Evolutionary conservation across 2,113 vertebrate genomes (phyloP), one percentile per base, ranked within the genome.

Genomic region (Cichladusa arquata): DNA sequence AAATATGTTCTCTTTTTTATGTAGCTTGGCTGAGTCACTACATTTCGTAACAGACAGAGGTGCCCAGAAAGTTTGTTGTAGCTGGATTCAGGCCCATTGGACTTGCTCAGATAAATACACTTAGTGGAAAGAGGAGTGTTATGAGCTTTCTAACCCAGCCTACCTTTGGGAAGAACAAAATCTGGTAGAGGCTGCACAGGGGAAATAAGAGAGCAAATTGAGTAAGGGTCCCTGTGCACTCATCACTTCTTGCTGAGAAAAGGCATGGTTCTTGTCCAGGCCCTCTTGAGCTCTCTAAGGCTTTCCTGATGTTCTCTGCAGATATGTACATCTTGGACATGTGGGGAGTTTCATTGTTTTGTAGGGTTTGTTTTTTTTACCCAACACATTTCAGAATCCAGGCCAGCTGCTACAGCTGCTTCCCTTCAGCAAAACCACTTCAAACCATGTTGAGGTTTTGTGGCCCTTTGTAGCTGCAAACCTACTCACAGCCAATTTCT

Each of bases 331-430:
- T 65, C 61, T 91, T 82, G n/a, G 60, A 82, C 15, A 42, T 0
- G 1, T 51, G 16, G 16, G 5, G 4, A 58, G 11, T 65, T 58
- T 45, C 57, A 28, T 57, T 65, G 12, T 34, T 56, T 45, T 18
- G 19, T 12, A 61, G 38, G 14, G 3, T 5, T 22, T 45, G 6
- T 0, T 2, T 42, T 48, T 47, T 48, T 42, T 7, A 25, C 25
- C 22, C n/a, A 83, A 70, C 28, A 56, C n/a, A 18, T 62, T 69
- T 92, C 50, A 92, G 57, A 85, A 85, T 48, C 42, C 19, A 85
- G 50, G 34, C 25, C 82, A 92, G 78, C 42, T 81, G 40, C 65
- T 90, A 26, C 47, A 73, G 45, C 36, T 78, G 20, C 31, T 57
- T 90, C 42, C 40, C 20, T 88, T 90, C 86, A 90, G 64, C 54